Conservation (phyloP, 2,113 vertebrate species). For the Panthera tigris region DNA sequence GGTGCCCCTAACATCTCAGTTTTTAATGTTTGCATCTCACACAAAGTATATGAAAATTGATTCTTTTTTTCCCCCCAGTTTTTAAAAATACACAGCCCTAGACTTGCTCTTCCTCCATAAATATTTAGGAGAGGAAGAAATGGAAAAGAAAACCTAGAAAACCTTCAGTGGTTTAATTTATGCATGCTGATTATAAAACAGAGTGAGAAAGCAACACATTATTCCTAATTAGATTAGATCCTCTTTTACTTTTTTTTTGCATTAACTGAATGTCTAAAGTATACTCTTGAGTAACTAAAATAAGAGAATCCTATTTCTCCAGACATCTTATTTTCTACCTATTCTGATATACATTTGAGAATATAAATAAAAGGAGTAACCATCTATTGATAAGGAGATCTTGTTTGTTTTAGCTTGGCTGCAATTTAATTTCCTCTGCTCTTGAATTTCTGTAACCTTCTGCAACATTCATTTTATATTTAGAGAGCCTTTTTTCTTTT, state of each 20-base stretch:
- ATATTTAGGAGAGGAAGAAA: background rate
- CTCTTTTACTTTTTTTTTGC: background rate
- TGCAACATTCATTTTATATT: slow-evolving; percentile 48
- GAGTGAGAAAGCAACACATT: background rate
- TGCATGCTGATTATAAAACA: background rate
- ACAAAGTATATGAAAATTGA: background rate
- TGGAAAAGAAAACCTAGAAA: background rate
- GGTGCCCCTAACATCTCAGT: no score
- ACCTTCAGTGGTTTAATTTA: background rate
- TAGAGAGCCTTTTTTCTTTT: background rate
- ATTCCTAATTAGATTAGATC: background rate
- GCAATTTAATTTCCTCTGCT: slow-evolving; percentile 65
- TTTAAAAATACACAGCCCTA: background rate
- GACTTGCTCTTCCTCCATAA: background rate
- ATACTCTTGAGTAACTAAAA: background rate
- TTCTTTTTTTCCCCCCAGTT: background rate
- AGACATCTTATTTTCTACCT: background rate
- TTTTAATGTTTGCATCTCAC: background rate
- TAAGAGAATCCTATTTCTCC: background rate
- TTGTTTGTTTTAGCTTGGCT: background rate
- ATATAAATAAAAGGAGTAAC: slow-evolving; percentile 44
- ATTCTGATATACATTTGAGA: slow-evolving; percentile 21
- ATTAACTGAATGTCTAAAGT: background rate
- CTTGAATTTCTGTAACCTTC: slow-evolving; percentile 58
- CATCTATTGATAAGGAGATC: background rate